Conservation (phyloP, 1,140 invertebrate species). For the Diachasmimorpha longicaudata region DNA sequence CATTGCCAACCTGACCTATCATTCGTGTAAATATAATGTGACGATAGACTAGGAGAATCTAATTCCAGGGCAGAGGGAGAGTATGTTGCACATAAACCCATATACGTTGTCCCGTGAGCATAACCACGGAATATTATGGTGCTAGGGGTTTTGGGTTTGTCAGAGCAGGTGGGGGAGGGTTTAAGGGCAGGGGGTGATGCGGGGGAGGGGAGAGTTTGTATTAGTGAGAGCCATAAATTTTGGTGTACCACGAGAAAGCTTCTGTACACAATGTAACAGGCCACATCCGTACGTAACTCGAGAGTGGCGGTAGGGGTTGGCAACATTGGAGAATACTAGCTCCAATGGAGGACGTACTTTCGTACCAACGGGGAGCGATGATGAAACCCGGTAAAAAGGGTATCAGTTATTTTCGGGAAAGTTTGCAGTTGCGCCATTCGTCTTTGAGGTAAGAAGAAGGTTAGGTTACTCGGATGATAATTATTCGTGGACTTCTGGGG, state of each 20-base stretch:
- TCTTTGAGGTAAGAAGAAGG: background rate
- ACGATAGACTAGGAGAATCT: constrained; percentile 6
- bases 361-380: background rate
- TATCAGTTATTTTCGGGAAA: background rate
- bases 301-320: background rate
- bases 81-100: background rate
- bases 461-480: background rate
- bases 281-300: constrained; percentile 3
- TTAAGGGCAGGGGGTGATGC: background rate
- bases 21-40: background rate
- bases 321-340: background rate
- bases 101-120: constrained; percentile 7
- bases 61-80: constrained; percentile 12
- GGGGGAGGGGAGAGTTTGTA: constrained; percentile 3
- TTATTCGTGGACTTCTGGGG: background rate
- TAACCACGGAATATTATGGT: constrained; percentile 19
- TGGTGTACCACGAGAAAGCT: background rate
- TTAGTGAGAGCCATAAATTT: constrained; percentile 21
- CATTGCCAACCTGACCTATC: too few relatives aligned
- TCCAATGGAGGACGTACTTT: background rate
- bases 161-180: background rate
- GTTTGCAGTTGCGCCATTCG: background rate
- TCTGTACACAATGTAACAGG: background rate
- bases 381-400: background rate
- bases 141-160: background rate